Base-by-base conservation (phyloP, 2,888 invertebrate genomes). In the Papilio gigon region DNA sequence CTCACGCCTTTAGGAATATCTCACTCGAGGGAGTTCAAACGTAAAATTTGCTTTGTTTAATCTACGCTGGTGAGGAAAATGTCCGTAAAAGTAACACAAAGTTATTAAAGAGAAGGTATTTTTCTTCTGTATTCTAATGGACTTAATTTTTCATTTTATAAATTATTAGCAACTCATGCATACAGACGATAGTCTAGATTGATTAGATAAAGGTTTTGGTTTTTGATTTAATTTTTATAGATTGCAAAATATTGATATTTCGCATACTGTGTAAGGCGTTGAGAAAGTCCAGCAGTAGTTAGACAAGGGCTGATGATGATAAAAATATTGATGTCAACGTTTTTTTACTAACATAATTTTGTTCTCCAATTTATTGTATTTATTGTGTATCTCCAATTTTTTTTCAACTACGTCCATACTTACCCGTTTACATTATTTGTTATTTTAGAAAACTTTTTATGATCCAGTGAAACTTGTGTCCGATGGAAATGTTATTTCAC, bases 41-140 rank as follows among this genome's bases (percentile, higher is more conserved):
- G 53, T 30, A 30, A 53, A 53, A 53, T 17, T 53, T 53, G 9
- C 53, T 53, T 53, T 30, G 53, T 53, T 53, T 53, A 30, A 53
- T 53, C 53, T 53, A n/a, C 30, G 25, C 30, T 17, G 53, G 27
- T 30, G 25, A 53, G 53, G 17, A 53, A 30, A 53, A 53, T 53
- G 50, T 22, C 22, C 22, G 47, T 50, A 50, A 22, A 25, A 12
- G 27, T 53, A 53, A 53, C 30, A 53, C n/a, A 53, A 30, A 53
- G 50, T 12, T 53, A 53, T 53, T 53, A 53, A 27, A 53, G 25
- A 8, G 50, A 27, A n/a, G 50, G 12, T n/a, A 14, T 27, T 27
- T 27, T 53, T n/a, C 27, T 27, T 35, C 27, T 53, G 27, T 53
- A 53, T n/a, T 27, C 8, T 53, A 5, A 8, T n/a, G n/a, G n/a